Base-by-base conservation (phyloP, 2,113 vertebrate species). In the Caranx ignobilis region DNA sequence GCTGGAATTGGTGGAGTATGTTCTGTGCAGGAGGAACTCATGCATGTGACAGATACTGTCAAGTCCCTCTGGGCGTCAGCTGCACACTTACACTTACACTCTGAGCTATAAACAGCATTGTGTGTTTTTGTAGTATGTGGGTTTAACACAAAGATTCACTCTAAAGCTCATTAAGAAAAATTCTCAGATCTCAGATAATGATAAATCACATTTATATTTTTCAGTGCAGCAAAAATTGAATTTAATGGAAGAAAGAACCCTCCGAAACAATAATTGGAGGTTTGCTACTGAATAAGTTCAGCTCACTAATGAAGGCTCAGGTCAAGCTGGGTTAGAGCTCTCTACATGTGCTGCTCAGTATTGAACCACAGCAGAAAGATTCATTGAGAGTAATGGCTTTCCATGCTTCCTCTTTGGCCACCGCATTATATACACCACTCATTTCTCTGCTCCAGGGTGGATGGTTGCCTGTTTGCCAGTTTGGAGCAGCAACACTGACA, bases 11-110 rank as follows among this genome's bases (percentile, higher is more conserved):
- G 77, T 70, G 1, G 11, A 15, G 43, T 13, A 18, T 55, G 63
- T 55, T 69, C 12, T 64, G 43, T 50, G 62, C 31, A 21, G 31
- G 69, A 72, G 69, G 64, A 78, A 79, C 79, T 81, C 77, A 68
- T 80, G 75, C 81, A 39, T 82, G 50, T 59, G 34, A 57, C 64
- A 64, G 71, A 71, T 77, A 35, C 0, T 64, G 34, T 59, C 26
- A 4, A 26, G 21, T 15, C 47, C 70, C 21, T n/a, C 35, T 43
- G 74, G 16, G 65, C 2, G 54, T 71, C 12, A 62, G 52, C 9
- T 19, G 3, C 47, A 55, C 50, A 16, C 61, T 2, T 1, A 18
- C 37, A 6, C 50, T 35, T 19, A 47, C 39, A 43, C 50, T 18
- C 0, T 31, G 31, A 52, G 50, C 37, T 50, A 21, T 52, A 43